Conservation (phyloP, 2,797 vertebrate genomes). For the Nyctibius grandis region DNA sequence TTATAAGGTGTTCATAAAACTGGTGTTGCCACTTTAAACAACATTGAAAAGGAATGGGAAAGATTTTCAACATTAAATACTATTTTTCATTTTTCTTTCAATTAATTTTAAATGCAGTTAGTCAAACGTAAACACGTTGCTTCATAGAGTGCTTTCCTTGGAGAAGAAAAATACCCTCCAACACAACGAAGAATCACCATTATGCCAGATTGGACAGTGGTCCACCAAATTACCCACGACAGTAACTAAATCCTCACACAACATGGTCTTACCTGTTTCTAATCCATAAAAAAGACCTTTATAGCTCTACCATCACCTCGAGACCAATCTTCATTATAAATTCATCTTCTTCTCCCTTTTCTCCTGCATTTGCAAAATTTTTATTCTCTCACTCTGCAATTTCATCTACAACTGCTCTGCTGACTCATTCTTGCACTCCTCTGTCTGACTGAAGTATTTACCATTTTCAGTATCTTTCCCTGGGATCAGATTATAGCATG, state of each 20-base stretch:
- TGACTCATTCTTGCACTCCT: neutral
- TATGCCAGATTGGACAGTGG: neutral
- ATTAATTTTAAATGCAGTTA: neutral
- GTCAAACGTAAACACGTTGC: neutral
- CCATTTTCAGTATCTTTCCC: neutral
- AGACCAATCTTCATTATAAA: neutral
- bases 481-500: neutral
- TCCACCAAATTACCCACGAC: neutral
- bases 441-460: neutral
- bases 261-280: neutral
- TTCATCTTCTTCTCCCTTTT: neutral
- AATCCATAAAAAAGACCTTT: neutral
- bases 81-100: constrained; percentile 1
- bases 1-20: neutral
- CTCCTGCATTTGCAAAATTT: neutral
- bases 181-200: neutral
- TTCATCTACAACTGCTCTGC: neutral
- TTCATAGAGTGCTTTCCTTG: neutral
- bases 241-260: neutral
- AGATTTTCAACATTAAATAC: neutral
- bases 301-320: neutral
- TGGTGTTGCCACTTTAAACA: neutral
- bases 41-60: neutral
- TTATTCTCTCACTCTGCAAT: neutral
- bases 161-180: neutral